These are phyloP conservation scores for Saxidomus purpurata DNA, from an alignment of 1,140 invertebrate genomes.

Conservation along the genomic window DNA sequence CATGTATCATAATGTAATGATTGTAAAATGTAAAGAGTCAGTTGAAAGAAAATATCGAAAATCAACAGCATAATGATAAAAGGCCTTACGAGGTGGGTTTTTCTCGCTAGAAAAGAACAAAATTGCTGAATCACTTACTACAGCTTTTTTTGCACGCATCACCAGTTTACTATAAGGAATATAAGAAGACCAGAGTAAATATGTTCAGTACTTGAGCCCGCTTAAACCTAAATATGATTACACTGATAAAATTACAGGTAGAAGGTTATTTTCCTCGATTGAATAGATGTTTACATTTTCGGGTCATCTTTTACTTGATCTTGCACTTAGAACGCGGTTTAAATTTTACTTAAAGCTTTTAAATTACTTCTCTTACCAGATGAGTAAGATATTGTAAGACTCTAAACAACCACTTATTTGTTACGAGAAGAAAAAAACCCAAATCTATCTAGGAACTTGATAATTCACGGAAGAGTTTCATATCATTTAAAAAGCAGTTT, in stretches of 20 bases:
- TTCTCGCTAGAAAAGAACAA: neutral
- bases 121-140: constrained; percentile 39
- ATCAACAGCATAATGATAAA: neutral
- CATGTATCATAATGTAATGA: neutral
- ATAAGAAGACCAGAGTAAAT: constrained; percentile 7
- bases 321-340: neutral
- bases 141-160: constrained; percentile 16
- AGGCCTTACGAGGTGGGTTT: neutral
- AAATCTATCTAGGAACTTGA: neutral
- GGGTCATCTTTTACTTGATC: constrained; percentile 3
- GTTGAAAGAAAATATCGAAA: constrained; percentile 3
- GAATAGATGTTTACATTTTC: constrained; percentile 22
- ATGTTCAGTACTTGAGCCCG: neutral
- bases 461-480: too few species aligned
- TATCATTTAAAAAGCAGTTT: too few species aligned
- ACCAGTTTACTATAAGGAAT: constrained; percentile 24
- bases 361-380: neutral
- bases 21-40: neutral
- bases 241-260: constrained; percentile 7
- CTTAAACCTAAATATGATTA: neutral
- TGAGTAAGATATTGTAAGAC: neutral
- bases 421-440: neutral
- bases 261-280: neutral
- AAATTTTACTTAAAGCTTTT: constrained; percentile 14
- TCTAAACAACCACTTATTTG: neutral